Percentiles rank a stretch among this genome's conserved stretches.
Evolutionary conservation across 2,888 invertebrate species (phyloP).

Genomic region (Calameuta filiformis): DNA sequence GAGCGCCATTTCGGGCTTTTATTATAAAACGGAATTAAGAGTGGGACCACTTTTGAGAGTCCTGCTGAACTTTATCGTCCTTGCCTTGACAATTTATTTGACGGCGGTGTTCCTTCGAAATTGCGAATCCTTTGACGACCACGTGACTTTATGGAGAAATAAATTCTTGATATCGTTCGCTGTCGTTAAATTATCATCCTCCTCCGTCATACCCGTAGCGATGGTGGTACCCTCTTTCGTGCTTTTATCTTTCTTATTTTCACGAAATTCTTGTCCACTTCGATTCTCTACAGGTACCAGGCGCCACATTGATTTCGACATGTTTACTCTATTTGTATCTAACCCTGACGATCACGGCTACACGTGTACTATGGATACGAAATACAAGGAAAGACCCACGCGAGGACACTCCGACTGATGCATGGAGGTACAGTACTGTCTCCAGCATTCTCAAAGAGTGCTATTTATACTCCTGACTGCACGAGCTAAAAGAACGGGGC

Average conservation of each 20-base stretch:
- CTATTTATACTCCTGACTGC: constrained; percentile 56
- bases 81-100: background rate
- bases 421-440: constrained; percentile 22
- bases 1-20: constrained; percentile 1
- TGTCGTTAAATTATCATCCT: background rate
- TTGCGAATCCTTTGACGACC: constrained; percentile 25
- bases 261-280: too few species aligned
- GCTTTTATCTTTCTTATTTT: too few species aligned
- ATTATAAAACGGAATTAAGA: constrained; percentile 1
- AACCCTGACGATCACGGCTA: too few species aligned
- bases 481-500: constrained; percentile 37
- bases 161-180: constrained; percentile 18
- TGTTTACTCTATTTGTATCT: too few species aligned
- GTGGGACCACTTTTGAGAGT: background rate
- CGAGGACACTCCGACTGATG: background rate
- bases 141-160: constrained; percentile 27
- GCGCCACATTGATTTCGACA: too few species aligned
- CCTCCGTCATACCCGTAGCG: too few species aligned
- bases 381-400: too few species aligned
- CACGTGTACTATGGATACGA: too few species aligned
- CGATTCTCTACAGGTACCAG: too few species aligned
- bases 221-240: too few species aligned
- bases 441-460: constrained; percentile 41
- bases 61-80: background rate
- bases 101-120: background rate